Conservation (phyloP, 2,113 vertebrate species). For the Ursus arctos region DNA sequence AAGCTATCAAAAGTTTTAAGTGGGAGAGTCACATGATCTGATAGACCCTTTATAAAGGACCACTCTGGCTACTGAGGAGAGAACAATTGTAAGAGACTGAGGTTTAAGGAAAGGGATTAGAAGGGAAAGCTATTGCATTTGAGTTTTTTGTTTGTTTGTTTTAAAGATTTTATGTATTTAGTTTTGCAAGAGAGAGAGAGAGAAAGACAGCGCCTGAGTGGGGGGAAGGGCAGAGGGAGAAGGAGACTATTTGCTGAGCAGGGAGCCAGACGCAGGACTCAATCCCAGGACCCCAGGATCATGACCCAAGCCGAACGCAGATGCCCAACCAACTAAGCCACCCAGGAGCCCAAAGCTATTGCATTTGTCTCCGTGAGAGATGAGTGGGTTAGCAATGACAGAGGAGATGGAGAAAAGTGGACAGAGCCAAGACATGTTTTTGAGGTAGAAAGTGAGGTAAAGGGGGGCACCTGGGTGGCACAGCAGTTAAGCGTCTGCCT, state of each 20-base stretch:
- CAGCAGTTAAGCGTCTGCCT: too few species aligned
- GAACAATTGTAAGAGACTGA: background rate
- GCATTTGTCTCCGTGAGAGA: background rate
- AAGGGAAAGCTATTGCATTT: background rate
- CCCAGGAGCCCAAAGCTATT: background rate
- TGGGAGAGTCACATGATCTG: background rate
- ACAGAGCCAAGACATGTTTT: background rate
- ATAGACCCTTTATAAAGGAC: background rate
- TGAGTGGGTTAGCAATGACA: background rate
- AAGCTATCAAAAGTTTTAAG: slow-evolving; percentile 7
- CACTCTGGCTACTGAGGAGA: background rate
- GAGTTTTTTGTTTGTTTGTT: too few species aligned
- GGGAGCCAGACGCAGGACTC: too few species aligned
- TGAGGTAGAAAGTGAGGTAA: background rate
- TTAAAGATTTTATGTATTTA: too few species aligned
- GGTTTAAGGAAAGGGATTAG: background rate
- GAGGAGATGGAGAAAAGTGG: background rate
- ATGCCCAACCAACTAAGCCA: too few species aligned
- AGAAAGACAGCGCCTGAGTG: too few species aligned
- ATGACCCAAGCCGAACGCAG: too few species aligned
- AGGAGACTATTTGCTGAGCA: too few species aligned
- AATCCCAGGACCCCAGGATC: too few species aligned
- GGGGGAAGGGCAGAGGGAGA: too few species aligned
- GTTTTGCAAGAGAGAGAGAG: too few species aligned
- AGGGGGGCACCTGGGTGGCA: too few species aligned